Base-by-base conservation (phyloP, 2,797 vertebrate species). In the Orestias chungarensis region DNA sequence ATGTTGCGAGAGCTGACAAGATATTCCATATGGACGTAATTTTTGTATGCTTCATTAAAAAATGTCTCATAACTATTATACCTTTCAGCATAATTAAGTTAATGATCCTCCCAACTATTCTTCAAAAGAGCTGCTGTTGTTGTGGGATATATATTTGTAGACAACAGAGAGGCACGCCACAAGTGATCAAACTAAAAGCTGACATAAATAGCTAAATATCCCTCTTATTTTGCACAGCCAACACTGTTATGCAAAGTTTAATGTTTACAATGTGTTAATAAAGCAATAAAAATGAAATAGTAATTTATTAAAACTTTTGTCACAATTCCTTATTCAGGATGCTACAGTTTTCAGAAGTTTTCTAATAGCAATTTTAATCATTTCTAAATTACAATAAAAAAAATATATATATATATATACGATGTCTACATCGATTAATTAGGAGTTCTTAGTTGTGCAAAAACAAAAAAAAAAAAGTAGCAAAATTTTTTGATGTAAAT, bases 101-200 rank as follows among this genome's bases (percentile, higher is more conserved):
- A 61, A 23, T 38, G 57, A 61, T 14, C 33, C 33, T 59, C 31
- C 33, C 57, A 61, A 61, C 57, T 61, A 61, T 61, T 23, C 57
- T 35, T 38, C 20, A 35, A 61, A 61, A 61, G 57, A 38, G 1
- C 20, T 61, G 10, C 33, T 61, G 57, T 61, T 61, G 57, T 35
- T 8, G 57, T 61, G 31, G 33, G 33, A 61, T 38, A 35, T 11
- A 35, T 11, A 9, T 38, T 38, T 38, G 23, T 2, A 61, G 54
- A 31, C 18, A 20, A 57, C 54, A 57, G 29, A 33, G 38, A 61
- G 33, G 18, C 8, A 1, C 33, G 8, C 15, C 20, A 12, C 54
- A n/a, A 38, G 57, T 3, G 33, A 61, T 20, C 33, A 1, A 38
- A 38, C 4, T 11, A 38, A 38, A 61, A 61, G 20, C 9, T 38